phyloP scores from a whole-genome alignment of 1,140 invertebrate species.

The Thaumatotibia leucotreta region DNA sequence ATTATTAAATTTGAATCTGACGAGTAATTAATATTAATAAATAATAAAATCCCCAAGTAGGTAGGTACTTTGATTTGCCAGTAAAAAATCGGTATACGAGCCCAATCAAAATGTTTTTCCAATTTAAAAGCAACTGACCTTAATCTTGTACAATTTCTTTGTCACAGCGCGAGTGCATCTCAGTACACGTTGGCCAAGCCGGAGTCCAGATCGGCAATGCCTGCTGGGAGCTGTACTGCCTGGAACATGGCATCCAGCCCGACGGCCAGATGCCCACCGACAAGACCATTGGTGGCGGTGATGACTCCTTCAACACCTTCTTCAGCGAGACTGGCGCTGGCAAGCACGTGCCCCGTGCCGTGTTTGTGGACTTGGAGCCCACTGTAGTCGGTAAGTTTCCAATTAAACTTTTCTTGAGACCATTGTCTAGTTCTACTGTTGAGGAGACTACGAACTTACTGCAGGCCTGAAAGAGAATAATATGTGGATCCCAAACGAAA shows the following conservation, averaged over 20 bases:
- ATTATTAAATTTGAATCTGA: no score
- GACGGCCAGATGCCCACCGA: constrained; percentile 83
- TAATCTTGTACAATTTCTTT: no score
- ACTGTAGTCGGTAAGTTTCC: constrained; percentile 86
- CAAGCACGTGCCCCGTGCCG: constrained; percentile 91
- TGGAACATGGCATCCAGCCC: constrained; percentile 90
- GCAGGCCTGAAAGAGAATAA: no score
- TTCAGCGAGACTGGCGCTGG: constrained; percentile 93
- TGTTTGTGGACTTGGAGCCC: constrained; percentile 93
- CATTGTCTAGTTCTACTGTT: no score
- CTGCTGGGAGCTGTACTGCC: constrained; percentile 87
- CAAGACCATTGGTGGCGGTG: constrained; percentile 81
- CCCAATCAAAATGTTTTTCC: no score
- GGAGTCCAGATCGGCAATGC: constrained; percentile 89
- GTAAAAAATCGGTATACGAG: no score
- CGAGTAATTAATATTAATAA: no score
- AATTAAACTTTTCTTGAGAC: background rate
- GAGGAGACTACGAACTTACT: no score
- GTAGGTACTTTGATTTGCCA: no score
- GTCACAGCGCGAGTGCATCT: constrained; percentile 80
- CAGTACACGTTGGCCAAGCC: constrained; percentile 85
- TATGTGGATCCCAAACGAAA: no score
- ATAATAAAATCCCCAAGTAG: no score
- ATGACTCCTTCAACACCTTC: constrained; percentile 94
- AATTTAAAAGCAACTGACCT: no score